phyloP scores from a whole-genome alignment of 2,113 vertebrate genomes.

The Nannospalax galili region DNA sequence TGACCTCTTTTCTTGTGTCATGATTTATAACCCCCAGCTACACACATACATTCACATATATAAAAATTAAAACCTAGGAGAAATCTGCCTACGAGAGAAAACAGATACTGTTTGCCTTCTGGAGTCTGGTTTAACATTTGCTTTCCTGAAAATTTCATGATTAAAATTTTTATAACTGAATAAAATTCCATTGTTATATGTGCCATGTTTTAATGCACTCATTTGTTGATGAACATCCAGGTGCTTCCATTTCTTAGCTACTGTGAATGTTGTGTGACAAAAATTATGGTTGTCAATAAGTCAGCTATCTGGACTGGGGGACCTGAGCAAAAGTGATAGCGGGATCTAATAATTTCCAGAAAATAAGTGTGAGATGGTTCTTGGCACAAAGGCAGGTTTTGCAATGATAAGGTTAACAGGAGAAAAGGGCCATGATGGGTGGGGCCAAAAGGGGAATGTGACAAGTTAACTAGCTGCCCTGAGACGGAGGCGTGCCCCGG shows the following conservation, averaged over 20 bases:
- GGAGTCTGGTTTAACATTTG: too few relatives aligned
- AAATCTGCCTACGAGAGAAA: not conserved
- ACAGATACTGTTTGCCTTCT: too few relatives aligned
- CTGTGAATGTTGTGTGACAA: not conserved
- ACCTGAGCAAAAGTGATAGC: not conserved
- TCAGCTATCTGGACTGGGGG: too few relatives aligned
- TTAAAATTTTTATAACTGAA: not conserved
- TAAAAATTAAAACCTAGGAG: not conserved
- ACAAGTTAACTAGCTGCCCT: fast-evolving
- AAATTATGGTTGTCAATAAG: not conserved
- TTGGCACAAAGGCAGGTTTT: not conserved
- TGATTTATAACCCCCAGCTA: not conserved
- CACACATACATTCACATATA: too few relatives aligned
- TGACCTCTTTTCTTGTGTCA: not conserved
- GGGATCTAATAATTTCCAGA: not conserved
- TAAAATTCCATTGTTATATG: too few relatives aligned
- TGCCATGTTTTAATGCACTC: not conserved
- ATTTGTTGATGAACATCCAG: not conserved
- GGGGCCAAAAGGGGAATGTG: not conserved
- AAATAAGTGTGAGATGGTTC: not conserved
- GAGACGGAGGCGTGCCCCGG: too few relatives aligned
- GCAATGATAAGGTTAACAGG: not conserved
- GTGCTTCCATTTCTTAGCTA: not conserved
- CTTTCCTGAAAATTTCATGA: not conserved
- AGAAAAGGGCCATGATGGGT: not conserved